Conservation (phyloP, 2,888 invertebrate genomes). For the Oxytorus armatus region DNA sequence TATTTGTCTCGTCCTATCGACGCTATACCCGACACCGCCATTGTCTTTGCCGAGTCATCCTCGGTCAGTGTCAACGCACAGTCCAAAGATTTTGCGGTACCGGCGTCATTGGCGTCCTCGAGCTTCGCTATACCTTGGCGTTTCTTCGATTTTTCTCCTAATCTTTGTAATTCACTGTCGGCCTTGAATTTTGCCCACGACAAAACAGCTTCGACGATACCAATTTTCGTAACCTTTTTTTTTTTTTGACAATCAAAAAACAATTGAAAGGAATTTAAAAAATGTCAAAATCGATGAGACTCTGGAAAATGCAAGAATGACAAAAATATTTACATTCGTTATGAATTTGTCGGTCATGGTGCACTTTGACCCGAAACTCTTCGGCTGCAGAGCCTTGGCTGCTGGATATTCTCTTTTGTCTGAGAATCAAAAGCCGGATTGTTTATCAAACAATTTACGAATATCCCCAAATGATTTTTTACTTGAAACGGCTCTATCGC, state of each 20-base stretch:
- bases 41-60: constrained; percentile 99
- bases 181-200: constrained; percentile 99
- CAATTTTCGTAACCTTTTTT: constrained; percentile 91
- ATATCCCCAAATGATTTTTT: constrained; percentile 98
- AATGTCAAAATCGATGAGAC: too few relatives aligned
- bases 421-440: constrained; percentile 99
- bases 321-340: constrained; percentile 84
- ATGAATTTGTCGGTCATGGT: constrained; percentile 95
- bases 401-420: constrained; percentile 99
- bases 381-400: constrained; percentile 97
- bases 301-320: neutral
- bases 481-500: constrained; percentile 96
- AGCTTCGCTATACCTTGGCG: constrained; percentile 96
- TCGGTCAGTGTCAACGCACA: constrained; percentile 99
- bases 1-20: constrained; percentile 97
- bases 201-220: constrained; percentile 97
- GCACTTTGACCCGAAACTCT: constrained; percentile 98
- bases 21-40: constrained; percentile 98
- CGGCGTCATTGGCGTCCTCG: constrained; percentile 99
- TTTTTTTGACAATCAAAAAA: too few relatives aligned
- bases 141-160: constrained; percentile 93
- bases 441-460: constrained; percentile 98
- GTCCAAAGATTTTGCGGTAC: constrained; percentile 92
- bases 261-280: too few relatives aligned
- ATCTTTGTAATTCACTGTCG: constrained; percentile 94